A percentile compares a stretch with the other conserved stretches of the same genome.
Evolutionary conservation across 2,113 vertebrate species (phyloP).

Genomic region (Oncorhynchus mykiss): DNA sequence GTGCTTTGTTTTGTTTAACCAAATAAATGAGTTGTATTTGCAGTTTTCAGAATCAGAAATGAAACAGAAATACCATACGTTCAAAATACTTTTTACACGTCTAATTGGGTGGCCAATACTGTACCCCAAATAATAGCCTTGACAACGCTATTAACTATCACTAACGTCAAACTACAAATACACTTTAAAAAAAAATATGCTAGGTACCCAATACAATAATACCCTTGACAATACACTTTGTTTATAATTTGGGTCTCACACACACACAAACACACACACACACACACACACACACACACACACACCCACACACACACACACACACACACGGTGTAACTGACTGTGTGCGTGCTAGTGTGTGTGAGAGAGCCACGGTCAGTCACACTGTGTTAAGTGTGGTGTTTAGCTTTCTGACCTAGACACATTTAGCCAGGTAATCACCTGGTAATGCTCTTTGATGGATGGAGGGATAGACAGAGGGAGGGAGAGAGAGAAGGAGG

Average conservation of each 20-base stretch:
- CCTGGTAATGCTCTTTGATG: constrained; percentile 52
- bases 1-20: not conserved
- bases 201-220: no score
- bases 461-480: constrained; percentile 16
- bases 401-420: constrained; percentile 46
- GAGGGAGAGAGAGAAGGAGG: constrained; percentile 24
- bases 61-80: no score
- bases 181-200: no score
- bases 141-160: no score
- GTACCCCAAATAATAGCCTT: no score
- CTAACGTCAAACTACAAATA: no score
- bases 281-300: not conserved
- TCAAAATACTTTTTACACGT: no score
- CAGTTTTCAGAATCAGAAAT: not conserved
- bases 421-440: constrained; percentile 46
- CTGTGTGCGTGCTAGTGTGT: no score
- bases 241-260: no score
- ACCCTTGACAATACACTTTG: no score
- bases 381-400: not conserved
- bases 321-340: not conserved
- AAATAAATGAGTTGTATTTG: not conserved
- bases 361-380: not conserved
- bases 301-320: not conserved
- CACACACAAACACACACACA: not conserved
- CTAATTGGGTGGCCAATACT: no score